These are phyloP conservation scores for Stenotaenia linearis DNA, from an alignment of 2,888 invertebrate species.

Conservation along the genomic window DNA sequence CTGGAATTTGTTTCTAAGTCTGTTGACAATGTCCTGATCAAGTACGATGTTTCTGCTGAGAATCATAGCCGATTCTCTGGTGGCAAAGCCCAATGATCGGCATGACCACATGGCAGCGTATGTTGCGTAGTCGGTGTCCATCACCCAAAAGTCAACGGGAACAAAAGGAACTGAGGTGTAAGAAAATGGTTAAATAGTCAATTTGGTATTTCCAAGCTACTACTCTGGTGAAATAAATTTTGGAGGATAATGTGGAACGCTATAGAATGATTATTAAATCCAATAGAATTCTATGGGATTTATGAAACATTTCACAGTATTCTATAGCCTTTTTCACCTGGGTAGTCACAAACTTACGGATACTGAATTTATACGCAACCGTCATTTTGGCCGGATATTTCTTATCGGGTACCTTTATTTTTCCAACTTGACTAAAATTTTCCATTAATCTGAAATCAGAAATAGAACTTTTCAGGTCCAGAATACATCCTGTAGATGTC, in stretches of 20 bases:
- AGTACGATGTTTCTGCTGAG: constrained; percentile 67
- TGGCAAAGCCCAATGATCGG: constrained; percentile 64
- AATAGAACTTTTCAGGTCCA: too few relatives aligned
- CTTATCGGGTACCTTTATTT: constrained; percentile 55
- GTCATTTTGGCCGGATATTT: constrained; percentile 61
- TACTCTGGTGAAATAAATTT: too few relatives aligned
- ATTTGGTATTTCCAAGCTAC: too few relatives aligned
- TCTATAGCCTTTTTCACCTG: too few relatives aligned
- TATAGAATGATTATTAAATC: too few relatives aligned
- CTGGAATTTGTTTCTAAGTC: constrained; percentile 58
- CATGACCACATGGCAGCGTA: constrained; percentile 75
- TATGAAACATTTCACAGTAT: too few relatives aligned
- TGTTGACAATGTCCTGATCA: constrained; percentile 64
- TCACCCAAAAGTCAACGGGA: constrained; percentile 65
- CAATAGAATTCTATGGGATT: too few relatives aligned
- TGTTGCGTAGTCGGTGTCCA: constrained; percentile 66
- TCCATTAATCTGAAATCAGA: constrained; percentile 10
- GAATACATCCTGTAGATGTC: too few relatives aligned
- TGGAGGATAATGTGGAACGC: too few relatives aligned
- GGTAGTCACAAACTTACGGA: constrained; percentile 54
- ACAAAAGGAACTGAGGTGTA: constrained; percentile 71
- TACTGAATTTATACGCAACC: constrained; percentile 63
- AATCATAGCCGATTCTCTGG: constrained; percentile 72
- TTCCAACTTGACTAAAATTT: constrained; percentile 53
- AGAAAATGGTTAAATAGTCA: too few relatives aligned